These are phyloP conservation scores for Ursus arctos DNA, from an alignment of 2,113 vertebrate genomes.

Conservation along the genomic window DNA sequence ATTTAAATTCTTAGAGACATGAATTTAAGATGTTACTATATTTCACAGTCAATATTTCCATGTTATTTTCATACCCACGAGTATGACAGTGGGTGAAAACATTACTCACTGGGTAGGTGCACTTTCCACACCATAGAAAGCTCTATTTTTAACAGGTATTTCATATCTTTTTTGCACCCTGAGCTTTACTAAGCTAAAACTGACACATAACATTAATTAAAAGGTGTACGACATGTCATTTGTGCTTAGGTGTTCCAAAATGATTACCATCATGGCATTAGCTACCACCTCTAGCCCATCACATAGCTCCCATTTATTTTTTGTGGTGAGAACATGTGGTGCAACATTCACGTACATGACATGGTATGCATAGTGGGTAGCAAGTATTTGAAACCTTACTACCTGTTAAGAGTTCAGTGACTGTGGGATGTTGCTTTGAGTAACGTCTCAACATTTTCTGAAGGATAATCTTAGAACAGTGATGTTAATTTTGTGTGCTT, in stretches of 20 bases:
- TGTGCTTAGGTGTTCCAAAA: background rate
- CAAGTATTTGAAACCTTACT: background rate
- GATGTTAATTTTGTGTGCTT: background rate
- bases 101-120: background rate
- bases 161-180: background rate
- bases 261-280: background rate
- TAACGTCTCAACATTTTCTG: background rate
- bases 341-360: background rate
- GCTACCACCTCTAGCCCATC: background rate
- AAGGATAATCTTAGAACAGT: background rate
- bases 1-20: constrained; percentile 52
- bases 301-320: background rate
- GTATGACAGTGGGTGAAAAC: background rate
- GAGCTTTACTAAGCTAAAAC: background rate
- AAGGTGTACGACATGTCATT: background rate
- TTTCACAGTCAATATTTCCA: background rate
- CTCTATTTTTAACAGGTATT: background rate
- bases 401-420: background rate
- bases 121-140: background rate
- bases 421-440: background rate
- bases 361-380: background rate
- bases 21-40: background rate
- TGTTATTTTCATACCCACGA: constrained; percentile 8
- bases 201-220: background rate
- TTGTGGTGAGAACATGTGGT: background rate